These are phyloP conservation scores for Pycnomerus fuliginosus DNA, from an alignment of 2,888 invertebrate genomes.

Conservation along the genomic window DNA sequence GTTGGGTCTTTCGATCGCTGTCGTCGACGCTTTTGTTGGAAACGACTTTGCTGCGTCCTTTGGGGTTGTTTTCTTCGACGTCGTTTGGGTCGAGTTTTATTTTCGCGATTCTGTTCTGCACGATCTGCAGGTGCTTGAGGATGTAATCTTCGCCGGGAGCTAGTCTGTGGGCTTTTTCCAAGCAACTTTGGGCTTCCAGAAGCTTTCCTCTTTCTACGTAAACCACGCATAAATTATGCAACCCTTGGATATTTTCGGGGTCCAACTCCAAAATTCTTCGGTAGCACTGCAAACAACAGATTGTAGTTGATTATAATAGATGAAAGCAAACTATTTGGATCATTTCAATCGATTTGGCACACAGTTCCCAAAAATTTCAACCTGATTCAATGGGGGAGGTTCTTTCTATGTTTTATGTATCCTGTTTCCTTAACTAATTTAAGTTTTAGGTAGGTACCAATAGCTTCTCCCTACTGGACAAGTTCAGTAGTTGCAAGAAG, in stretches of 20 bases:
- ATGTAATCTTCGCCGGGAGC: conserved; percentile 93
- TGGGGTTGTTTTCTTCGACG: conserved; percentile 39
- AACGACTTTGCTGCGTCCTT: conserved; percentile 46
- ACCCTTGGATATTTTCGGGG: conserved; percentile 88
- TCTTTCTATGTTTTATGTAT: too few species aligned
- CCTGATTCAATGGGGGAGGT: too few species aligned
- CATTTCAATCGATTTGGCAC: too few species aligned
- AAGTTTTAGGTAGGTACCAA: too few species aligned
- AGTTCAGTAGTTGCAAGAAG: too few species aligned
- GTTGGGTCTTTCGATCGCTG: conserved; percentile 48
- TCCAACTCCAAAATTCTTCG: conserved; percentile 83
- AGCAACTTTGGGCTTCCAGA: conserved; percentile 80
- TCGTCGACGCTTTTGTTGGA: conserved; percentile 50
- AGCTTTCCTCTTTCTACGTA: conserved; percentile 89
- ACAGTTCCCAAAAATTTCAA: too few species aligned
- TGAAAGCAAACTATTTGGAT: too few species aligned
- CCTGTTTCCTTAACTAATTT: too few species aligned
- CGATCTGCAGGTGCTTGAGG: conserved; percentile 84
- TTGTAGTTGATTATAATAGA: too few species aligned
- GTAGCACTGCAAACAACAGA: conserved; percentile 85
- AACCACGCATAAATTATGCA: conserved; percentile 95
- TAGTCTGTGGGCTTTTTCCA: conserved; percentile 74
- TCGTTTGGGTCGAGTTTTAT: conserved; percentile 45
- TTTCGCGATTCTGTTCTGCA: conserved; percentile 65
- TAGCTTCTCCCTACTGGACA: too few species aligned